Conservation (phyloP, 2,113 vertebrate species). For the Barnardius zonarius region DNA sequence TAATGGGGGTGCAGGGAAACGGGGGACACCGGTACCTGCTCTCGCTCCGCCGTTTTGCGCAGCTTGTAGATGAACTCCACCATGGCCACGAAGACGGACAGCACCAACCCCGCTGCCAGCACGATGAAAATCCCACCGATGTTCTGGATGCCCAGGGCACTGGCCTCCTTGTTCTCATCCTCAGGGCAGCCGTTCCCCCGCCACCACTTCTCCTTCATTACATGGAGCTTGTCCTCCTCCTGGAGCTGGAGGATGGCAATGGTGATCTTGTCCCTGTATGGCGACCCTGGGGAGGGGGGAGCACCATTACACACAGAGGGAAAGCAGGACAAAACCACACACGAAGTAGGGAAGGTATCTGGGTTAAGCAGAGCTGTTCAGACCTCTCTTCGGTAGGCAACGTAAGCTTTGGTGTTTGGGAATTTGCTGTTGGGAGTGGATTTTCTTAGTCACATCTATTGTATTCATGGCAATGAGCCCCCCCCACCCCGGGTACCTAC, state of each 20-base stretch:
- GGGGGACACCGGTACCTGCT: constrained; percentile 81
- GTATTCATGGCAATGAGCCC: not conserved
- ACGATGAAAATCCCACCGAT: constrained; percentile 98
- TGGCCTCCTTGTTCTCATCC: constrained; percentile 90
- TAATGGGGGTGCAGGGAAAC: not conserved
- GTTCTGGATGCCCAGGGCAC: constrained; percentile 94
- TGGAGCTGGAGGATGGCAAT: constrained; percentile 96
- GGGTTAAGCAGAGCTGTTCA: not conserved
- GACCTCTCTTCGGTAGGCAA: not conserved
- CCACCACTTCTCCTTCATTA: constrained; percentile 99
- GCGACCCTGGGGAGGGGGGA: constrained; percentile 81
- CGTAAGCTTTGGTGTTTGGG: rapidly evolving
- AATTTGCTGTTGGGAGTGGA: not conserved
- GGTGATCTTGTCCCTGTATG: constrained; percentile 96
- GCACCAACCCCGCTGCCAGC: constrained; percentile 90
- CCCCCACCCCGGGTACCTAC: rapidly evolving
- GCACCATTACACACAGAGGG: not conserved
- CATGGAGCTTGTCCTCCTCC: constrained; percentile 94
- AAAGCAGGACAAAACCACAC: not conserved
- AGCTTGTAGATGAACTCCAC: constrained; percentile 98
- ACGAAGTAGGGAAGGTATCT: rapidly evolving
- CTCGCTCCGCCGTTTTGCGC: constrained; percentile 88
- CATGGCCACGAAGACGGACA: constrained; percentile 93
- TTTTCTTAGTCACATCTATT: too few species aligned
- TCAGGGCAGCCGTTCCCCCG: constrained; percentile 89